A percentile compares a stretch with the other conserved stretches of the same genome.
Evolutionary conservation across 2,113 vertebrate species (phyloP).

Genomic region (Etheostoma spectabile): DNA sequence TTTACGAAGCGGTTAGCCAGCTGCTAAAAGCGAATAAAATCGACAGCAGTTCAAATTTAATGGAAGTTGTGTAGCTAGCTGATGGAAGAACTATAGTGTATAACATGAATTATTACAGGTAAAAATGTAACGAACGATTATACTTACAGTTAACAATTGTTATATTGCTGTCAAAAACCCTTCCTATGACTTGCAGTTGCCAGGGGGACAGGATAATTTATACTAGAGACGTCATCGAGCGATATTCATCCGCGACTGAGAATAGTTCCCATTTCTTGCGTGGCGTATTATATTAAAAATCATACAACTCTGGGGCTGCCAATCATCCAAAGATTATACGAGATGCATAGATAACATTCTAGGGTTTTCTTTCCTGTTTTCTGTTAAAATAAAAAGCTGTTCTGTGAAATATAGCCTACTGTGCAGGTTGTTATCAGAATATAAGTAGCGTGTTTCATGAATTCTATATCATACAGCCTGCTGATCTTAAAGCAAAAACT

Average conservation of each 20-base stretch:
- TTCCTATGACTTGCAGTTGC: background rate
- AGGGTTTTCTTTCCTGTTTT: background rate
- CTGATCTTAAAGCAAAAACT: background rate
- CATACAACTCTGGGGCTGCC: background rate
- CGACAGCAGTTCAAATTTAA: background rate
- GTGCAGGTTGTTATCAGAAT: background rate
- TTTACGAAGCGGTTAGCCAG: background rate
- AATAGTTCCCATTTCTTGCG: slow-evolving; percentile 34
- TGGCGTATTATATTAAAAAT: too few relatives aligned
- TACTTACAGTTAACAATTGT: slow-evolving; percentile 33
- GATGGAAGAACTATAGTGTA: background rate
- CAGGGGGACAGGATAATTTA: slow-evolving; percentile 16
- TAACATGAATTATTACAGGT: background rate
- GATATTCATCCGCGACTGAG: slow-evolving; percentile 46
- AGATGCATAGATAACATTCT: background rate
- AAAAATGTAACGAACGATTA: fast-evolving
- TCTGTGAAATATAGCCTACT: background rate
- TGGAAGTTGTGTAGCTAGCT: background rate
- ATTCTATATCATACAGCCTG: background rate
- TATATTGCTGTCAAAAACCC: fast-evolving
- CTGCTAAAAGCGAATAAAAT: background rate
- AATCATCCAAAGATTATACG: background rate
- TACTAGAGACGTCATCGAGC: slow-evolving; percentile 17
- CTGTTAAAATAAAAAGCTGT: background rate
- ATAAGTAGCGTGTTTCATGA: background rate